Base-by-base conservation (phyloP, 92 coral and sea anemone species). In the Bergia puertoricense region DNA sequence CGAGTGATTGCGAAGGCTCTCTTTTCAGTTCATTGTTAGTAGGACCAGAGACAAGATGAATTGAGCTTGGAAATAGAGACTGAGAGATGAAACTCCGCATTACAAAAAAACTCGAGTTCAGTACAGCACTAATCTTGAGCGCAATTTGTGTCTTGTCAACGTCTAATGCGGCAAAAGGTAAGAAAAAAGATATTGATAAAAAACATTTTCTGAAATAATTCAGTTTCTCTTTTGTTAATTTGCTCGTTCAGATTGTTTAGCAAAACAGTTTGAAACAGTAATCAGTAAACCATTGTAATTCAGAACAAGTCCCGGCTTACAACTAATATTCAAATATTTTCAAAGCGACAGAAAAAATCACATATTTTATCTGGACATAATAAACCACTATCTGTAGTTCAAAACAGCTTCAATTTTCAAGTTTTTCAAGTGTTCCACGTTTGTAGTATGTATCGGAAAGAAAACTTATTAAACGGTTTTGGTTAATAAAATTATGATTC, bases 131-230 rank as follows among this genome's bases (percentile, higher is more conserved):
- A 42, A 43, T 72, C 5, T 45, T 84, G 36, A 20, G 16, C 5
- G 44, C 40, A 0, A 46, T 38, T 16, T 84, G 51, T 15, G 1
- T 71, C 37, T 43, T 71, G 30, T 69, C 66, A 69, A 39, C 87
- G 6, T 71, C 65, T 4, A 42, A 44, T 30, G 16, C 67, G 44
- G 45, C 3, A 48, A 59, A 71, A 84, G 87, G 87, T 84, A 69
- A 71, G 87, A 44, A 41, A 48, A 45, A 30, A 46, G 7, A 69
- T 0, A 15, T 37, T 30, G 30, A 13, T 30, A 30, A 30, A 30
- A 6, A 37, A 36, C 30, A 23, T 44, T 15, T 67, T 38, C 7
- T 39, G 73, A 38, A 42, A 46, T 66, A 45, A 44, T 78, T 48
- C 14, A 11, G 3, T 8, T 65, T 44, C 48, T 81, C 46, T 62